Evolutionary conservation across 2,113 vertebrate species (phyloP), one percentile per base, ranked within the genome.

Genomic region (Stegastes partitus): DNA sequence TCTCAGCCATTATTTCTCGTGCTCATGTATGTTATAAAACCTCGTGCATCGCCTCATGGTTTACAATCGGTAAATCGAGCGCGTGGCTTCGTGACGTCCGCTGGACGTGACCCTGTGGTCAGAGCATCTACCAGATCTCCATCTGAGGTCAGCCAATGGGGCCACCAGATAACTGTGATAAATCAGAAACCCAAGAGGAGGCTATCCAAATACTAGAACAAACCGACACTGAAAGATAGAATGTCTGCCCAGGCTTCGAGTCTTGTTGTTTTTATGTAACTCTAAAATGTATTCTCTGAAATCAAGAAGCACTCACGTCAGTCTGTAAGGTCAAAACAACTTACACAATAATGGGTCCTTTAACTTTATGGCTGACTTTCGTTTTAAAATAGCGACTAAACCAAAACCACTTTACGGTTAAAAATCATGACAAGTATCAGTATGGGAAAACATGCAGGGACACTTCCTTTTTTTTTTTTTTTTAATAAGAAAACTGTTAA

Each of bases 101-200:
- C 12, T 11, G n/a, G 47, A 45, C 42, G 2, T 67, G 82, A 81
- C 65, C 53, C 44, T 0, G 11, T 1, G 25, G 55, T 66, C 77
- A 53, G 11, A 15, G 5, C 7, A 37, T 70, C 79, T 22, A 9
- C 49, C 19, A 26, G 62, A 67, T 69, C 56, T 50, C 75, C 44
- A 53, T 56, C 77, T 56, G 44, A 77, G 59, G 55, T 73, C 18
- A 50, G 75, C 50, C 26, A 39, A 8, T 31, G 2, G 42, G 61
- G 47, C 76, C 45, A 28, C 37, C 65, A 31, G 78, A 82, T 66
- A 44, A 45, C 42, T 21, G 39, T 0, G 71, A 82, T 77, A 59
- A 84, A 82, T 71, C 84, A 74, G 88, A 86, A 89, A 91, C 82
- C 85, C 45, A 70, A 90, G 82, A 87, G 63, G 55, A 73, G 77